A percentile compares a stretch with the other conserved stretches of the same genome.
These are phyloP conservation scores for Sebastes trivittatus DNA, from an alignment of 2,797 vertebrate species.

Conservation along the genomic window DNA sequence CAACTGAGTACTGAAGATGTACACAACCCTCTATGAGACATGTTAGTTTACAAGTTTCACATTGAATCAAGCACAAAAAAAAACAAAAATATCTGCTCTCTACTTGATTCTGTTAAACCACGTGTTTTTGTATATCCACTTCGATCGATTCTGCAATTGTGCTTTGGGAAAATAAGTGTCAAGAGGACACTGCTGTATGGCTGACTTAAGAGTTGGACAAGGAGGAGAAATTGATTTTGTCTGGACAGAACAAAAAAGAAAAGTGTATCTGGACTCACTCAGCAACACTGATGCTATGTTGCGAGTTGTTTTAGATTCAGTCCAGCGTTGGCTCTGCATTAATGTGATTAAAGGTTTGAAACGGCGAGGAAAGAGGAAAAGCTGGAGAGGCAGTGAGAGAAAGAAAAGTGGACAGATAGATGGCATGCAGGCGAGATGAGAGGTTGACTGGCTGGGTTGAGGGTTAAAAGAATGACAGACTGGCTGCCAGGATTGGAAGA, in stretches of 20 bases:
- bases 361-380: constrained; percentile 10
- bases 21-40: background rate
- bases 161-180: constrained; percentile 23
- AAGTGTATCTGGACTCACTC: constrained; percentile 22
- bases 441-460: constrained; percentile 39
- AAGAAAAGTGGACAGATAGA: constrained; percentile 37
- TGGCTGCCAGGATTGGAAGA: constrained; percentile 41
- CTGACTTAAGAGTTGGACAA: constrained; percentile 33
- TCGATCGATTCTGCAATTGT: background rate
- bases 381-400: constrained; percentile 10
- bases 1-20: background rate
- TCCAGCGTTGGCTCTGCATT: constrained; percentile 10
- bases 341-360: constrained; percentile 61
- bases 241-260: constrained; percentile 27
- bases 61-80: background rate
- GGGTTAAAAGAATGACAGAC: constrained; percentile 40
- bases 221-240: constrained; percentile 52
- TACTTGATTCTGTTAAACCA: background rate
- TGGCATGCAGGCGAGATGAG: constrained; percentile 13
- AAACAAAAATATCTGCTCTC: background rate
- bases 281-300: constrained; percentile 15
- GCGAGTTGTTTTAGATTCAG: constrained; percentile 45
- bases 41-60: background rate
- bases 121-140: background rate
- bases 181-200: constrained; percentile 22